Evolutionary conservation across 2,888 invertebrate species (phyloP).

Genomic region (Melolontha melolontha): DNA sequence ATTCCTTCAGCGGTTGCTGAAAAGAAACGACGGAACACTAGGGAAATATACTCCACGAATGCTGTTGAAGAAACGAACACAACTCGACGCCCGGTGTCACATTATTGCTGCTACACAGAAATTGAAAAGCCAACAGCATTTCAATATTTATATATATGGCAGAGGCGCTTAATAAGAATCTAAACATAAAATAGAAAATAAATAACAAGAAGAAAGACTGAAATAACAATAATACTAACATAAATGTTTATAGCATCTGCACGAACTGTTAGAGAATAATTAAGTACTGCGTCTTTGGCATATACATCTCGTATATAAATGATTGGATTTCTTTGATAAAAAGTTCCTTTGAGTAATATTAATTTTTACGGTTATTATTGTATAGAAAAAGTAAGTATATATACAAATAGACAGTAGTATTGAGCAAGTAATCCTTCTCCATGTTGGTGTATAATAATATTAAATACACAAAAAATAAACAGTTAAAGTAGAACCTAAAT

Average conservation of each 20-base stretch:
- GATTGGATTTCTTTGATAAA: no score
- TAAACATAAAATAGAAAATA: constrained; percentile 24
- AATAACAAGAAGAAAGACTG: not conserved
- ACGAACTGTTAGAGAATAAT: constrained; percentile 28
- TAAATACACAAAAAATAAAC: no score
- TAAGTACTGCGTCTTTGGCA: no score
- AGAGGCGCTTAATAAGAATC: constrained; percentile 31
- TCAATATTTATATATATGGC: constrained; percentile 58
- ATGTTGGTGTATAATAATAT: no score
- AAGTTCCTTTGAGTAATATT: no score
- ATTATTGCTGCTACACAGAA: constrained; percentile 62
- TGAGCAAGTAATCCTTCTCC: no score
- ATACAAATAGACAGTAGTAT: no score
- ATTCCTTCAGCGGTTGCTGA: constrained; percentile 63
- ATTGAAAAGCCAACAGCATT: constrained; percentile 62
- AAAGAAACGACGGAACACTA: constrained; percentile 64
- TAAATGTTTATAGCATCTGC: not conserved
- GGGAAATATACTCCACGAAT: constrained; percentile 65
- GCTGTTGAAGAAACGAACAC: constrained; percentile 54
- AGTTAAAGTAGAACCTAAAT: no score
- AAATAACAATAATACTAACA: constrained; percentile 30
- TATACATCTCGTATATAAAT: no score
- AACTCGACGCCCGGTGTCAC: constrained; percentile 53
- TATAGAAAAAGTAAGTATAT: no score
- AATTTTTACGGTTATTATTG: no score